Percentiles rank a stretch among this genome's conserved stretches.
Evolutionary conservation across 2,888 invertebrate species (phyloP).

Genomic region (Mantis religiosa): DNA sequence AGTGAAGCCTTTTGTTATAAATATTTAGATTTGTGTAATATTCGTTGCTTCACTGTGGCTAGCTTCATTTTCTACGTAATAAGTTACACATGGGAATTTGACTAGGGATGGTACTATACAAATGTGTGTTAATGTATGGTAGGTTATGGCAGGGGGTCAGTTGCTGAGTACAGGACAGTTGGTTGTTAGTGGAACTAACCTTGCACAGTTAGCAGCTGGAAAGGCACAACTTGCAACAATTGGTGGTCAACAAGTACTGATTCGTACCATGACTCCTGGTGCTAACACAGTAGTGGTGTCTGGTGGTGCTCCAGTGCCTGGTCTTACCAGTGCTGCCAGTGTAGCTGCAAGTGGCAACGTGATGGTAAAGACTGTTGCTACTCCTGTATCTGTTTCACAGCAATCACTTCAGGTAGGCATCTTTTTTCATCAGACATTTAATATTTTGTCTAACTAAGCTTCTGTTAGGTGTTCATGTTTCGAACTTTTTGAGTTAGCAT

Average conservation of each 20-base stretch:
- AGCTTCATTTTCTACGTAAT: too few relatives aligned
- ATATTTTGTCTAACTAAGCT: too few relatives aligned
- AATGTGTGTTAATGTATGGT: background rate
- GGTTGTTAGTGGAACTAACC: slow-evolving; percentile 64
- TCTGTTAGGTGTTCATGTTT: too few relatives aligned
- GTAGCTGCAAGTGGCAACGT: slow-evolving; percentile 22
- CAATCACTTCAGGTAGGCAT: slow-evolving; percentile 4
- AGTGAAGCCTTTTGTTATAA: too few relatives aligned
- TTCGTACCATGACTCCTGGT: slow-evolving; percentile 56
- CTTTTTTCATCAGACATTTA: background rate
- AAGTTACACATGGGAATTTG: too few relatives aligned
- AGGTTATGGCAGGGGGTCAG: slow-evolving; percentile 46
- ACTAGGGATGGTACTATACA: too few relatives aligned
- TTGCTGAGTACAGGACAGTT: slow-evolving; percentile 57
- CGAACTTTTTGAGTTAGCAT: too few relatives aligned
- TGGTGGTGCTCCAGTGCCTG: background rate
- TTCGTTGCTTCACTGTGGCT: too few relatives aligned
- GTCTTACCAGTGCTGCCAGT: slow-evolving; percentile 15
- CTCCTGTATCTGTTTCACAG: slow-evolving; percentile 16
- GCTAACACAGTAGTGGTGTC: slow-evolving; percentile 11
- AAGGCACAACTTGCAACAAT: slow-evolving; percentile 80
- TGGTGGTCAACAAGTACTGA: slow-evolving; percentile 80
- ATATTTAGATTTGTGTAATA: too few relatives aligned
- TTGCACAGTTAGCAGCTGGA: slow-evolving; percentile 76
- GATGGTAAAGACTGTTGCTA: slow-evolving; percentile 30